A percentile compares a stretch with the other conserved stretches of the same genome.
Evolutionary conservation across 2,888 invertebrate genomes (phyloP).

Genomic region (Bruchidius siliquastri): DNA sequence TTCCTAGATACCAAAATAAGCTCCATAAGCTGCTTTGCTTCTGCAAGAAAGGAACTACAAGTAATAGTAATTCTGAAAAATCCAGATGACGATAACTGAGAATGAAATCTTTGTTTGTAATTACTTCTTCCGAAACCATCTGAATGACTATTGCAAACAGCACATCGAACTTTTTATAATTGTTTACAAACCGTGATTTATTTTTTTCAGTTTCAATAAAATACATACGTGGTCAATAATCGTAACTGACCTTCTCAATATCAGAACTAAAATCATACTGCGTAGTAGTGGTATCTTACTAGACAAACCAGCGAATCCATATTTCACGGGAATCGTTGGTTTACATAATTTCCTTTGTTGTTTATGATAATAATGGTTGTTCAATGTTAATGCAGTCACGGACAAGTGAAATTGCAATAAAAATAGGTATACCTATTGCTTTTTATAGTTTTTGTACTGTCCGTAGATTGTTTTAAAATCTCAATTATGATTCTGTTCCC

Average conservation of each 20-base stretch:
- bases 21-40: no score
- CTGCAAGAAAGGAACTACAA: no score
- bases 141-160: no score
- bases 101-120: no score
- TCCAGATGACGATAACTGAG: no score
- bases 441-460: neutral
- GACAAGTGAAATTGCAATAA: neutral
- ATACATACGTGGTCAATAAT: no score
- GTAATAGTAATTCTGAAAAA: no score
- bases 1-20: no score
- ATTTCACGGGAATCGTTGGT: neutral
- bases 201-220: no score
- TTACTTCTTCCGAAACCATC: no score
- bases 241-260: neutral
- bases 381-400: neutral
- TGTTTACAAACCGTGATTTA: no score
- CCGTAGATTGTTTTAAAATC: neutral
- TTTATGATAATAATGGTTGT: neutral
- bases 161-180: no score
- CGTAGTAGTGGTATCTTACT: neutral
- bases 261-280: neutral
- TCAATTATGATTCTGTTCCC: neutral
- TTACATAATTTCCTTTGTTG: neutral
- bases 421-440: neutral
- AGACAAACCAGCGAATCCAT: neutral